phyloP scores from a whole-genome alignment of 2,113 vertebrate species.

The Aegithalos caudatus region DNA sequence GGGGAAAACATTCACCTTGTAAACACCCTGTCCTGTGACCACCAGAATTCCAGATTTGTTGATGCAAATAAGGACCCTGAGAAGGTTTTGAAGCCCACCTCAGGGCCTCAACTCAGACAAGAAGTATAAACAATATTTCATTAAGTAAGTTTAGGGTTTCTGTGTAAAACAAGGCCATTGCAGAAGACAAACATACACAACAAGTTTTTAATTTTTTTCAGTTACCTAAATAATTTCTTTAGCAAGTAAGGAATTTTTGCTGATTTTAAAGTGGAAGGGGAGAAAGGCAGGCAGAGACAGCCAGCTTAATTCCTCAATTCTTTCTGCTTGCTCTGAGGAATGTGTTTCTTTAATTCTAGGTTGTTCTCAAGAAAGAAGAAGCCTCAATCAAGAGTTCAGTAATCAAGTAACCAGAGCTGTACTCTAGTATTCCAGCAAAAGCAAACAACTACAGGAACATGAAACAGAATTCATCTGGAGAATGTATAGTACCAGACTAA shows the following conservation, averaged over 20 bases:
- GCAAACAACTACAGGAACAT: slow-evolving; percentile 40
- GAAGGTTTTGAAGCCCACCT: background rate
- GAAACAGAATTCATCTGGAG: slow-evolving; percentile 68
- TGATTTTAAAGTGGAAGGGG: background rate
- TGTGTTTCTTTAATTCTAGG: slow-evolving; percentile 54
- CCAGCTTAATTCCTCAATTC: background rate
- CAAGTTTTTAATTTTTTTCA: background rate
- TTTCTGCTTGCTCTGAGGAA: slow-evolving; percentile 18
- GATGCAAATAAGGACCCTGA: background rate
- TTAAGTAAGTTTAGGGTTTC: background rate
- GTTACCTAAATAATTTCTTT: background rate
- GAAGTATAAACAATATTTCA: background rate
- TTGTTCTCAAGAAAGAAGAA: slow-evolving; percentile 55
- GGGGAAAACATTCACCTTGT: background rate
- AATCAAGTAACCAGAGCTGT: slow-evolving; percentile 63
- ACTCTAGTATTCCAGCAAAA: slow-evolving; percentile 68
- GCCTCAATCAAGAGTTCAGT: slow-evolving; percentile 52
- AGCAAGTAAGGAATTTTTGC: background rate
- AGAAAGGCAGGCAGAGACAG: background rate
- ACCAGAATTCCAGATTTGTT: background rate
- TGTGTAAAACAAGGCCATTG: background rate
- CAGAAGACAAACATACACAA: background rate
- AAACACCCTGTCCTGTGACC: background rate
- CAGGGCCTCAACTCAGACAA: background rate
- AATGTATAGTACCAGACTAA: slow-evolving; percentile 43